Evolutionary conservation across 2,797 vertebrate genomes (phyloP).

Genomic region (Percopsis omiscomaycus): DNA sequence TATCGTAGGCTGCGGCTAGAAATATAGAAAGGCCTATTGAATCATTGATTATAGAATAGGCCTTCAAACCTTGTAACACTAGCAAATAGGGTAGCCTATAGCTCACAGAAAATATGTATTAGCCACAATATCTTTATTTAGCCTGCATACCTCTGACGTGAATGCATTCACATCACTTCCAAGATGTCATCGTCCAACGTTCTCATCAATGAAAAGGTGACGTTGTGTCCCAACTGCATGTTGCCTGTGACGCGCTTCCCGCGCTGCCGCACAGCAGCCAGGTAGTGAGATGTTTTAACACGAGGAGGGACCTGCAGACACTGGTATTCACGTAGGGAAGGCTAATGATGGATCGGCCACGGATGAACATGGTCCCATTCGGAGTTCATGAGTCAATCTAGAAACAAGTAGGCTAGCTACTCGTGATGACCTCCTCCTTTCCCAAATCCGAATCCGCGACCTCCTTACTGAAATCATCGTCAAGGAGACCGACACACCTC

Average conservation of each 20-base stretch:
- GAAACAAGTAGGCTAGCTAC: conserved; percentile 37
- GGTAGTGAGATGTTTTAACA: conserved; percentile 61
- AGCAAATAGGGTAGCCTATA: too few relatives aligned
- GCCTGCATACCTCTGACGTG: conserved; percentile 18
- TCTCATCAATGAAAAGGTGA: conserved; percentile 65
- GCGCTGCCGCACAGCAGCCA: conserved; percentile 54
- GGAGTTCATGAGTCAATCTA: conserved; percentile 32
- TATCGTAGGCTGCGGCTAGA: too few relatives aligned
- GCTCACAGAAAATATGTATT: too few relatives aligned
- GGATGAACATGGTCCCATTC: conserved; percentile 14
- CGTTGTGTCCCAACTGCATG: conserved; percentile 45
- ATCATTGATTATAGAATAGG: too few relatives aligned
- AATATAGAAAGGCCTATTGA: too few relatives aligned
- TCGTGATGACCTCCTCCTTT: conserved; percentile 77
- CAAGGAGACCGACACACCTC: conserved; percentile 71
- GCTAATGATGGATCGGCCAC: conserved; percentile 30
- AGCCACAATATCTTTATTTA: not conserved
- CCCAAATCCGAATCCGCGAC: conserved; percentile 83
- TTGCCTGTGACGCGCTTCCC: conserved; percentile 52
- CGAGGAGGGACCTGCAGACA: conserved; percentile 33
- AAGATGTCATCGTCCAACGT: conserved; percentile 25
- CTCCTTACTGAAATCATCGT: conserved; percentile 83
- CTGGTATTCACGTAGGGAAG: not conserved
- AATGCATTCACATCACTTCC: conserved; percentile 42
- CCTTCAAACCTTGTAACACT: too few relatives aligned